Evolutionary conservation across 1,140 invertebrate species (phyloP).

Genomic region (Acyrthosiphon pisum): DNA sequence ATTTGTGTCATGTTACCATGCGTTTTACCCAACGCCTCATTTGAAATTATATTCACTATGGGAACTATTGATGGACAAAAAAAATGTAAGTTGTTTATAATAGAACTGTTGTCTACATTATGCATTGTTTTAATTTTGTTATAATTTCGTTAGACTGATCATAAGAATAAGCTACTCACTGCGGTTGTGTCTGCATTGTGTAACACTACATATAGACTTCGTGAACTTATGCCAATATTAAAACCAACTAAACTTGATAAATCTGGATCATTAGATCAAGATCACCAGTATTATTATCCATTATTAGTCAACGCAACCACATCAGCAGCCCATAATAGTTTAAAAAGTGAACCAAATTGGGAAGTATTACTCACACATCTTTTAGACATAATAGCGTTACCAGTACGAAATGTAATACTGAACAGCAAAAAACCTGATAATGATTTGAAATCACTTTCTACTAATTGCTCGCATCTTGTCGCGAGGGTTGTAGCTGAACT

Average conservation of each 20-base stretch:
- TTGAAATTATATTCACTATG: slow-evolving; percentile 93
- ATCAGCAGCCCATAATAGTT: not conserved
- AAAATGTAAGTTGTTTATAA: slow-evolving; percentile 70
- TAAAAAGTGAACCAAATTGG: slow-evolving; percentile 46
- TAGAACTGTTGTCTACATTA: not conserved
- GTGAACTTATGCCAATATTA: slow-evolving; percentile 77
- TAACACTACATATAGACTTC: slow-evolving; percentile 78
- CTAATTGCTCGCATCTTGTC: slow-evolving; percentile 85
- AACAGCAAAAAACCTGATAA: slow-evolving; percentile 57
- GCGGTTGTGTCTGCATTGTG: slow-evolving; percentile 83
- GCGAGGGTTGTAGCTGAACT: slow-evolving; percentile 88
- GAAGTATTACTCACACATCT: slow-evolving; percentile 33
- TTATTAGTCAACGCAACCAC: not conserved
- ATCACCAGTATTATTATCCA: slow-evolving; percentile 38
- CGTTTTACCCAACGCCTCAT: slow-evolving; percentile 92
- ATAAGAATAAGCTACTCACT: slow-evolving; percentile 68
- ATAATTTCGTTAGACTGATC: slow-evolving; percentile 68
- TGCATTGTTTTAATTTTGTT: not conserved
- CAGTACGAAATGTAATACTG: slow-evolving; percentile 21
- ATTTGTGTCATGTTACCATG: slow-evolving; percentile 91
- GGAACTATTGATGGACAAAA: slow-evolving; percentile 80
- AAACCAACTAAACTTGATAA: slow-evolving; percentile 28
- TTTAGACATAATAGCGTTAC: slow-evolving; percentile 31
- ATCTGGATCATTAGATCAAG: slow-evolving; percentile 20
- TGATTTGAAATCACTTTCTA: slow-evolving; percentile 72